Evolutionary conservation across 2,888 invertebrate species (phyloP).

Genomic region (Odontothrips loti): DNA sequence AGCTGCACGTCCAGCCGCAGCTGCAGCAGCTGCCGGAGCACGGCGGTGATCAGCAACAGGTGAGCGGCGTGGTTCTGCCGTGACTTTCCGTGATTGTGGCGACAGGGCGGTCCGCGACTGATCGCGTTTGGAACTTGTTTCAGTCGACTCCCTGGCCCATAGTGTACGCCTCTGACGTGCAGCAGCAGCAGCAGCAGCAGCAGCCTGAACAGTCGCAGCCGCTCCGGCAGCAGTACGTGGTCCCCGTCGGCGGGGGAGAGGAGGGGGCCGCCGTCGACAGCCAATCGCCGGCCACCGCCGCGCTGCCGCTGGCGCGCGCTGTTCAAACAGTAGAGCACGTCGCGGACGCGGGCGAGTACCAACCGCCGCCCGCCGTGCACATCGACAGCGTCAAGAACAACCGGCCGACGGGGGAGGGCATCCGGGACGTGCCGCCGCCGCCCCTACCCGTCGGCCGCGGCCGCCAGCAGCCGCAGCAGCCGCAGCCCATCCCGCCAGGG

Average conservation of each 20-base stretch:
- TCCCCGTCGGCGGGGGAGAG: not conserved
- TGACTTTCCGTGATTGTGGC: not conserved
- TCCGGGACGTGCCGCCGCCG: conserved; percentile 14
- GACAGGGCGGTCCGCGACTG: not conserved
- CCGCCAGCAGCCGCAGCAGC: not conserved
- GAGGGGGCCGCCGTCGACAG: no score
- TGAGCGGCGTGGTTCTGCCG: not conserved
- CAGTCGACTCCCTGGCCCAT: not conserved
- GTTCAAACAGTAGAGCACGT: not conserved
- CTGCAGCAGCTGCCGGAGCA: not conserved
- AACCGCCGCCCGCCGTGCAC: conserved; percentile 10
- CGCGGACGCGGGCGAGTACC: not conserved
- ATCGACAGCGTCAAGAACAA: conserved; percentile 20
- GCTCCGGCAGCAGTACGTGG: not conserved
- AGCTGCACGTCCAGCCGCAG: not conserved
- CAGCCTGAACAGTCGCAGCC: not conserved
- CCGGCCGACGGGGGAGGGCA: not conserved
- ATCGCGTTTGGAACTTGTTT: not conserved
- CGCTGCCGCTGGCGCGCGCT: not conserved
- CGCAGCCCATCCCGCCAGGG: not conserved
- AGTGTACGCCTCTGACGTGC: conserved; percentile 3
- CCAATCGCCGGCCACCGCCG: not conserved
- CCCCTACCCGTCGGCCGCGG: not conserved
- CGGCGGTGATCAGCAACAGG: not conserved
- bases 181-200: not conserved